Evolutionary conservation across 2,888 invertebrate genomes (phyloP).

Genomic region (Oligia strigilis): DNA sequence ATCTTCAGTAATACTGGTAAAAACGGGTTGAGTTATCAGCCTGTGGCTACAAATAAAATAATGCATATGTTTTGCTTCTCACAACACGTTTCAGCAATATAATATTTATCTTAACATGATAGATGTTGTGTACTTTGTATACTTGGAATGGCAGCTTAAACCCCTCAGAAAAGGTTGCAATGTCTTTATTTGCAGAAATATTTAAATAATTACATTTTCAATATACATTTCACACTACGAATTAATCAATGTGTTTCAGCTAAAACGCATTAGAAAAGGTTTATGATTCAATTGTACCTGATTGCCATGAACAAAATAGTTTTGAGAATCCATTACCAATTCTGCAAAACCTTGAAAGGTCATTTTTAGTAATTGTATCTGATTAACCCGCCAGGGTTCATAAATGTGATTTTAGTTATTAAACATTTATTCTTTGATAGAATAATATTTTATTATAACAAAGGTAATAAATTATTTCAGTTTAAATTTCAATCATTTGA

Average conservation of each 20-base stretch:
- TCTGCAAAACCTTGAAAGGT: not conserved
- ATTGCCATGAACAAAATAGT: conserved; percentile 2
- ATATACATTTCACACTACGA: not conserved
- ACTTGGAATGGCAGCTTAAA: not conserved
- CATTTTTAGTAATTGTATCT: not conserved
- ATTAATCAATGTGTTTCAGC: conserved; percentile 15
- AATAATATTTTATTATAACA: not conserved
- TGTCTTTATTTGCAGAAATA: not conserved
- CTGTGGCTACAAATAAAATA: conserved; percentile 12
- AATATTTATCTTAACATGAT: conserved; percentile 22
- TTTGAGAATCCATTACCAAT: conserved; percentile 9
- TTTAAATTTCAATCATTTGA: conserved; percentile 5
- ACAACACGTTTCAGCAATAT: conserved; percentile 32
- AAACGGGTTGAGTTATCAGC: conserved; percentile 43
- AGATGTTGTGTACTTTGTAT: conserved; percentile 7
- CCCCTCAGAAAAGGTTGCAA: not conserved
- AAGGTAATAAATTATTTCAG: not conserved
- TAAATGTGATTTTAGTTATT: not conserved
- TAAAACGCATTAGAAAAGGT: conserved; percentile 13
- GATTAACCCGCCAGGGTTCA: not conserved
- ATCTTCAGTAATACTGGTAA: conserved; percentile 26
- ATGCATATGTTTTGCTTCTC: conserved; percentile 36
- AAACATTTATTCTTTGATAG: not conserved
- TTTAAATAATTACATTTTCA: not conserved
- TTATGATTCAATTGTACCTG: conserved; percentile 13